Percentiles rank a stretch among this genome's conserved stretches.
phyloP scores from a whole-genome alignment of 2,113 vertebrate genomes.

The Pituophis catenifer region DNA sequence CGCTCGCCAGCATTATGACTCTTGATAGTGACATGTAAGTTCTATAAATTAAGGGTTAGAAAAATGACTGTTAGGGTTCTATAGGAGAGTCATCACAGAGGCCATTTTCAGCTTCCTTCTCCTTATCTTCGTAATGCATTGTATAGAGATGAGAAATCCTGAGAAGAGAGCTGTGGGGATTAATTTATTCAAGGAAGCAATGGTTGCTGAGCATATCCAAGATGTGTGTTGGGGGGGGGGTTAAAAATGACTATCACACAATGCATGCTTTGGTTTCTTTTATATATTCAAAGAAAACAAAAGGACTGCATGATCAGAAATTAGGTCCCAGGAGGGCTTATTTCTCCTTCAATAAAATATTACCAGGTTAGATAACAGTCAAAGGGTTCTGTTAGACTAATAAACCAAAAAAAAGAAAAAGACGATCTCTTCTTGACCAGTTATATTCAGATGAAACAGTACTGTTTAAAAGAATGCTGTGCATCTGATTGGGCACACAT shows the following conservation, averaged over 20 bases:
- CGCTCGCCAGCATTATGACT: neutral
- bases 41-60: neutral
- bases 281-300: conserved; percentile 40
- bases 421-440: conserved; percentile 1
- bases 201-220: conserved; percentile 46
- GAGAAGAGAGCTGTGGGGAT: conserved; percentile 44
- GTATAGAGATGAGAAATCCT: conserved; percentile 47
- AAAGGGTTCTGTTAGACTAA: neutral
- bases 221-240: neutral
- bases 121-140: conserved; percentile 39
- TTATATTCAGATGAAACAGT: conserved; percentile 12
- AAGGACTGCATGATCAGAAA: conserved; percentile 34
- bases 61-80: neutral
- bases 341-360: conserved; percentile 18
- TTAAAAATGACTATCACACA: conserved; percentile 38
- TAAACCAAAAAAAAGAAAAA: neutral
- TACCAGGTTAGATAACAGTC: conserved; percentile 19
- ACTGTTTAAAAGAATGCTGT: conserved; percentile 22
- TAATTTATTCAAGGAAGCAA: conserved; percentile 52
- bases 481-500: neutral
- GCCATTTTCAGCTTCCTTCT: conserved; percentile 28
- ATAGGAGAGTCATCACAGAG: neutral
- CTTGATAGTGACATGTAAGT: neutral
- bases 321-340: neutral
- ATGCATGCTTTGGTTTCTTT: conserved; percentile 34